Evolutionary conservation across 2,797 vertebrate species (phyloP).

Genomic region (Pseudotriccus pelzelni): DNA sequence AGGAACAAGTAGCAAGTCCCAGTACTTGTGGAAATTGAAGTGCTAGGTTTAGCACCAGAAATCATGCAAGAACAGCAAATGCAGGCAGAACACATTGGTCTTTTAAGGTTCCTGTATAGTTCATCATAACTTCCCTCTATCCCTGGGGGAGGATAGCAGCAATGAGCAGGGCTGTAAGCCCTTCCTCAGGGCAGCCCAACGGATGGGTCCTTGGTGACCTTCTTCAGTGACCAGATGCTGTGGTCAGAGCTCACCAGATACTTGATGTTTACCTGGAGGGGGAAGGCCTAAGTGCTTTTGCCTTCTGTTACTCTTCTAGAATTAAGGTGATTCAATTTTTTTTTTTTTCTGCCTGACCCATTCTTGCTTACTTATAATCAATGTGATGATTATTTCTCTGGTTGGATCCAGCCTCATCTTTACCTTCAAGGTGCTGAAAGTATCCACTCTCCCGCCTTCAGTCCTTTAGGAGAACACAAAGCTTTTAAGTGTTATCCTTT

Average conservation of each 20-base stretch:
- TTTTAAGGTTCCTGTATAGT: background rate
- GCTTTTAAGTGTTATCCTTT: background rate
- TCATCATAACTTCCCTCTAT: background rate
- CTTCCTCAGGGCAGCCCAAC: background rate
- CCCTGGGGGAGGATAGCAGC: fast-evolving
- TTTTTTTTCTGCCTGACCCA: background rate
- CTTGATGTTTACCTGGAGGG: background rate
- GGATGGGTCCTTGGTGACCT: fast-evolving
- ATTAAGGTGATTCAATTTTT: background rate
- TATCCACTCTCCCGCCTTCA: background rate
- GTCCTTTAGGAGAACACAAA: background rate
- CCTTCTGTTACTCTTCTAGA: background rate
- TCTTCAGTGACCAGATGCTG: background rate
- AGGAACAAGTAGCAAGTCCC: background rate
- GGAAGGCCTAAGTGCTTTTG: background rate
- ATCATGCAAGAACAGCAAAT: background rate
- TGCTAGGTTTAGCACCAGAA: background rate
- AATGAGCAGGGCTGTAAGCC: background rate
- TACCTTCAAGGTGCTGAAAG: background rate
- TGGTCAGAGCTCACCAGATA: background rate
- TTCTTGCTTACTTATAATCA: background rate
- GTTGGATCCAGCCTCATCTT: background rate
- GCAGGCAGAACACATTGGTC: background rate
- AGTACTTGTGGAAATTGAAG: background rate
- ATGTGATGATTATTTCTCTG: background rate